Evolutionary conservation across 2,797 vertebrate genomes (phyloP), one percentile per base, ranked within the genome.

Genomic region (Astyanax mexicanus): DNA sequence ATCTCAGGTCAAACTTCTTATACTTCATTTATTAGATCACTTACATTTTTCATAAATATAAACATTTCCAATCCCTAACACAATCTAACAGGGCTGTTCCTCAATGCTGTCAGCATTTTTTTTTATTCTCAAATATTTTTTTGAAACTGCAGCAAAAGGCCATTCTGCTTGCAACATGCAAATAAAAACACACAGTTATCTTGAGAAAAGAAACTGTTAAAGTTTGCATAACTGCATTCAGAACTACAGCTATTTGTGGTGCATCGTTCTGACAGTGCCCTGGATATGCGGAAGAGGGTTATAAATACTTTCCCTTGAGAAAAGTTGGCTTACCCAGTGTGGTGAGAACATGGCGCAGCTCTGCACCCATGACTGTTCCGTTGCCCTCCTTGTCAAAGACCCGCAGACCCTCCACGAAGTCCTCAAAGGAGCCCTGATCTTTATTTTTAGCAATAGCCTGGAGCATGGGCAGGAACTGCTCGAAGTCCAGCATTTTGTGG

Each of bases 341-440:
- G 85, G 95, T 95, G 40, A 98, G 95, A 75, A 99, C 97, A 27
- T 99, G 97, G 74, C 97, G 96, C 42, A 99, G 91, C 86, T 99
- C 96, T 2, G 97, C 96, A 0, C 96, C 97, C 96, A 98, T 98
- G 82, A 99, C 96, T 0, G 96, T 98, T 83, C 97, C 97, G 0
- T 99, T 98, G 85, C 96, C 96, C 87, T 99, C 97, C 83, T 98
- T 99, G 92, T 99, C 97, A 52, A 99, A 99, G 45, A 98, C 97
- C 64, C 95, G 88, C 65, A 99, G 93, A 66, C 97, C 97, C 89
- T 99, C 97, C 3, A 97, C 95, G 5, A 97, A 98, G 80, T 98
- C 97, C 84, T 99, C 97, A 49, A 96, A 95, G 71, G 94, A 96
- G 73, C 96, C 96, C 88, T 97, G 96, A 85, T 98, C 97, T 91